These are phyloP conservation scores for Podargus strigoides DNA, from an alignment of 2,797 vertebrate species.

Conservation along the genomic window DNA sequence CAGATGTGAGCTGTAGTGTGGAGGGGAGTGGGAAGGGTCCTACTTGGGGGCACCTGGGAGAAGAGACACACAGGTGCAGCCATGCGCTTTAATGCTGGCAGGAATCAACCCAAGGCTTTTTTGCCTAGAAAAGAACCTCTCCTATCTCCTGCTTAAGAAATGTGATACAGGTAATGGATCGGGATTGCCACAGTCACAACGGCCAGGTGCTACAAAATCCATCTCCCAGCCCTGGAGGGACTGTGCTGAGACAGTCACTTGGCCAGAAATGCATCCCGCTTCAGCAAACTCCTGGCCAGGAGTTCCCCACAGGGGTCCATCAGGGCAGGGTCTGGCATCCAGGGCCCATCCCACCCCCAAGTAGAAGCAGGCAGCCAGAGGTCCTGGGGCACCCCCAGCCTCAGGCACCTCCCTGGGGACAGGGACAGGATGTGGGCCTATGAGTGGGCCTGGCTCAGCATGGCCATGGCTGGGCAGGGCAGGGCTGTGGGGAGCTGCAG, in stretches of 20 bases:
- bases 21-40: background rate
- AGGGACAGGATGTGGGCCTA: no score
- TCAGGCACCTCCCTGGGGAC: background rate
- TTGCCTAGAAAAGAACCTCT: background rate
- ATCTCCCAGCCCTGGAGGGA: background rate
- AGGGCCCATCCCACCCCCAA: fast-evolving
- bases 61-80: background rate
- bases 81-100: background rate
- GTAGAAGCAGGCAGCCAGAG: background rate
- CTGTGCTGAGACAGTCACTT: background rate
- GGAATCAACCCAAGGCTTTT: fast-evolving
- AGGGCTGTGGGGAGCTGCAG: background rate
- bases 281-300: background rate
- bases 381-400: background rate
- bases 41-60: background rate
- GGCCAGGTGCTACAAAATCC: background rate
- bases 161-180: background rate
- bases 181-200: background rate
- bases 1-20: fast-evolving
- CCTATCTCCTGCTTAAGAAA: background rate
- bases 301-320: background rate
- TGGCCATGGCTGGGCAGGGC: fast-evolving
- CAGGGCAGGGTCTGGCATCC: background rate
- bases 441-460: background rate
- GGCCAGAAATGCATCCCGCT: background rate